Conservation (phyloP, 2,797 vertebrate species). For the Pangasius larnaudii region DNA sequence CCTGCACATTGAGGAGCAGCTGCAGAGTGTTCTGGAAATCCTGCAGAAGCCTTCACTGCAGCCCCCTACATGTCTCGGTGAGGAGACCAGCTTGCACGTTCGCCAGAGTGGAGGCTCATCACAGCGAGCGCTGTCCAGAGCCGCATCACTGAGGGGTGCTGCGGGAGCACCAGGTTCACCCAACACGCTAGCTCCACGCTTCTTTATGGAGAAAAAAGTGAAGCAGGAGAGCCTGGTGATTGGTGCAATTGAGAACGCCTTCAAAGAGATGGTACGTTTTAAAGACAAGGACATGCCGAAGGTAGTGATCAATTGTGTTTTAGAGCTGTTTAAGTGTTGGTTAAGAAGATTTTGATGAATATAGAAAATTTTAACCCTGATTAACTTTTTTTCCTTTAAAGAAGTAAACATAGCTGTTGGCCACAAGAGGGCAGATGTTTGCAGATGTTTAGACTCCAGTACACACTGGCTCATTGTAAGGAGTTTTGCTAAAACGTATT, state of each 20-base stretch:
- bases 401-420: neutral
- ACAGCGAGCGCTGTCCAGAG: conserved; percentile 86
- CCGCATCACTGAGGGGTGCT: conserved; percentile 86
- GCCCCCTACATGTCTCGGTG: conserved; percentile 89
- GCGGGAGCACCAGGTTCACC: conserved; percentile 88
- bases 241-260: conserved; percentile 95
- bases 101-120: conserved; percentile 63
- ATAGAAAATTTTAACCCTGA: neutral
- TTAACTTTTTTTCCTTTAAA: neutral
- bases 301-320: neutral
- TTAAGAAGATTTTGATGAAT: neutral
- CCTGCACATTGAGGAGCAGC: conserved; percentile 88
- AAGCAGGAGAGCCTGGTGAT: conserved; percentile 91
- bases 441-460: neutral
- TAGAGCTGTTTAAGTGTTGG: neutral
- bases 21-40: conserved; percentile 90
- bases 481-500: neutral
- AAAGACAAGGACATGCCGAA: neutral
- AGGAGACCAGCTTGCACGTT: conserved; percentile 80
- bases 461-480: neutral
- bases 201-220: conserved; percentile 96
- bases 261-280: conserved; percentile 92
- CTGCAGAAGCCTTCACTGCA: conserved; percentile 79
- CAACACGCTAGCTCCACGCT: conserved; percentile 85
- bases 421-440: conserved; percentile 22